A percentile compares a stretch with the other conserved stretches of the same genome.
These are phyloP conservation scores for Typhlomys cinereus DNA, from an alignment of 2,113 vertebrate species.

Conservation along the genomic window DNA sequence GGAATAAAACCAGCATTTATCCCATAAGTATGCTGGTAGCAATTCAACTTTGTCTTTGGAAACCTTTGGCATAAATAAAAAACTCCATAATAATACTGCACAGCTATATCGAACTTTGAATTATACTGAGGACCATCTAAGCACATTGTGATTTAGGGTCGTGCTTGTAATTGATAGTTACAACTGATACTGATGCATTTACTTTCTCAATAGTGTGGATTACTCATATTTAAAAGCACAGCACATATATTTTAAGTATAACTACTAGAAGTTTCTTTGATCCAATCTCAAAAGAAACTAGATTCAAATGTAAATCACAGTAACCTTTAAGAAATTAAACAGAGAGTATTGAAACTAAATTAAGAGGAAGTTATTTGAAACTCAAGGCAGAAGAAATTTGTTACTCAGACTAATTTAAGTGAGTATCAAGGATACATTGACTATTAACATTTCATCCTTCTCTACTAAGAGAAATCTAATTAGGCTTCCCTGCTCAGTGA, in stretches of 20 bases:
- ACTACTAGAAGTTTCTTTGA: not conserved
- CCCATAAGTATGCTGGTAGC: not conserved
- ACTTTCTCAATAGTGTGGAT: not conserved
- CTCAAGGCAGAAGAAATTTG: not conserved
- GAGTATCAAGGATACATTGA: not conserved
- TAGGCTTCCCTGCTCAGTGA: not conserved
- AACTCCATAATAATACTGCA: not conserved
- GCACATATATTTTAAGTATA: not conserved
- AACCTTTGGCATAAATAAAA: conserved; percentile 22
- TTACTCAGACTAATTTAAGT: not conserved
- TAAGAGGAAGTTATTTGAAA: conserved; percentile 33
- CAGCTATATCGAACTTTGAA: not conserved
- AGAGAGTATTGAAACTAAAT: not conserved
- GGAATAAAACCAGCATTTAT: not conserved
- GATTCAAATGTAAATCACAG: conserved; percentile 14
- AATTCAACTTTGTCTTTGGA: not conserved
- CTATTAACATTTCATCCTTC: not conserved
- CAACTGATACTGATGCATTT: not conserved
- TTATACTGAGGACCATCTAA: not conserved
- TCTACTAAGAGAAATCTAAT: conserved; percentile 8
- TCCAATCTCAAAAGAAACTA: not conserved
- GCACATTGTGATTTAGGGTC: not conserved
- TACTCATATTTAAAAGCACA: not conserved
- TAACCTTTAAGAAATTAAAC: conserved; percentile 8
- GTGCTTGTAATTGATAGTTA: not conserved